phyloP scores from a whole-genome alignment of 2,888 invertebrate species.

The Conus canariensis region DNA sequence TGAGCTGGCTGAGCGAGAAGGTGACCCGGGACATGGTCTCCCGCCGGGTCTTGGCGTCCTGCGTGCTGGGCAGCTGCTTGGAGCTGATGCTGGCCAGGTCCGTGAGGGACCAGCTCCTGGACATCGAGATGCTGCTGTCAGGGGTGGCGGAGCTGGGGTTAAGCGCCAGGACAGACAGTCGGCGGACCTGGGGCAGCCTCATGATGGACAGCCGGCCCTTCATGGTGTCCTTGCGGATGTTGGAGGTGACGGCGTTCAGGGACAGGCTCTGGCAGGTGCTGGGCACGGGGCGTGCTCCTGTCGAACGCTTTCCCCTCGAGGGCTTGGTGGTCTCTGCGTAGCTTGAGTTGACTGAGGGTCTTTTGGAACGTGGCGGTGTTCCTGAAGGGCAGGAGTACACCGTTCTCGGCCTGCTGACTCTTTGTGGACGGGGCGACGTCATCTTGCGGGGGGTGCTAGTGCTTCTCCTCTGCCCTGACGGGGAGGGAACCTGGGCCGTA shows the following conservation, averaged over 20 bases:
- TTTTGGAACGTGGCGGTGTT: too few relatives aligned
- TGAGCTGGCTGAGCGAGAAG: conserved; percentile 18
- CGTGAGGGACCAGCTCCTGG: not conserved
- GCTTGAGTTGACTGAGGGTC: too few relatives aligned
- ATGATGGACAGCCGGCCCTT: not conserved
- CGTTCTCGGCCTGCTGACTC: too few relatives aligned
- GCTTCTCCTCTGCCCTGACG: too few relatives aligned
- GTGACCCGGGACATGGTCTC: not conserved
- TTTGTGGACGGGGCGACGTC: too few relatives aligned
- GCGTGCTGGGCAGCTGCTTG: not conserved
- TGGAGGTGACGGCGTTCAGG: not conserved
- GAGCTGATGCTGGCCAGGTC: not conserved
- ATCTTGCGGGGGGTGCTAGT: too few relatives aligned
- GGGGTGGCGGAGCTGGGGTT: not conserved
- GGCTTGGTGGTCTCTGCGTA: too few relatives aligned
- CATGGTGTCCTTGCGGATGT: not conserved
- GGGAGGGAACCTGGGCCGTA: too few relatives aligned
- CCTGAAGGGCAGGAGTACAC: too few relatives aligned
- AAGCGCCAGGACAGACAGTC: not conserved
- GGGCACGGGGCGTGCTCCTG: too few relatives aligned
- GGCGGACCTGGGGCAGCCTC: not conserved
- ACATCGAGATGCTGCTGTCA: not conserved
- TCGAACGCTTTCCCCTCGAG: too few relatives aligned
- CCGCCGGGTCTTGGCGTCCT: not conserved
- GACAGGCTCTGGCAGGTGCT: too few relatives aligned